Evolutionary conservation across 2,888 invertebrate species (phyloP), one percentile per base, ranked within the genome.

Genomic region (Baronia brevicornis): DNA sequence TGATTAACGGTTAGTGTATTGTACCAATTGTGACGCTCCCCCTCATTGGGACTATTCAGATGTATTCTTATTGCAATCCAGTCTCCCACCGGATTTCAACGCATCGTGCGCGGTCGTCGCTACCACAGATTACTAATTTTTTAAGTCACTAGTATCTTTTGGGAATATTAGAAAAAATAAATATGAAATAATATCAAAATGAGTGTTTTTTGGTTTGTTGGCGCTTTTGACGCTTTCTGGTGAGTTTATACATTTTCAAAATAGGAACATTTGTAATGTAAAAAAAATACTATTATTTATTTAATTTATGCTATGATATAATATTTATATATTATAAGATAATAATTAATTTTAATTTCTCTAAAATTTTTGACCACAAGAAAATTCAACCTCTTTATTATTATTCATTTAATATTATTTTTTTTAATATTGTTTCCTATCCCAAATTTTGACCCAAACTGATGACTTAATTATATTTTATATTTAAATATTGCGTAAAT

Each of bases 11-110:
- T 54, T 61, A 60, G 62, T 60, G 60, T 58, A 55, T 46, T 51
- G 48, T 47, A 51, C 65, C 73, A 75, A 75, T 78, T 73, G 71
- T 66, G 45, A 36, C 44, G 38, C 36, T 51, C 61, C 73, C 70
- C 62, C 60, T 62, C 62, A 60, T 56, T 62, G 54, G 51, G 28
- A 39, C 57, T 51, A 56, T 59, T 60, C 56, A 45, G 42, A 36
- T 43, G 57, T 38, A 43, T 64, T n/a, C n/a, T n/a, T n/a, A 59
- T 55, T 64, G 61, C 67, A 63, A 60, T 59, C 56, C 57, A 44
- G 59, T 47, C 62, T 47, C 46, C 53, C 48, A 58, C 41, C 48
- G 52, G 62, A 66, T 61, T 68, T 63, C 53, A 54, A 51, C 52
- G 56, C 48, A 57, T 51, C 49, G 51, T 50, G 41, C 15, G 43